Base-by-base conservation (phyloP, 2,888 invertebrate genomes). In the Serrognathus titanus region DNA sequence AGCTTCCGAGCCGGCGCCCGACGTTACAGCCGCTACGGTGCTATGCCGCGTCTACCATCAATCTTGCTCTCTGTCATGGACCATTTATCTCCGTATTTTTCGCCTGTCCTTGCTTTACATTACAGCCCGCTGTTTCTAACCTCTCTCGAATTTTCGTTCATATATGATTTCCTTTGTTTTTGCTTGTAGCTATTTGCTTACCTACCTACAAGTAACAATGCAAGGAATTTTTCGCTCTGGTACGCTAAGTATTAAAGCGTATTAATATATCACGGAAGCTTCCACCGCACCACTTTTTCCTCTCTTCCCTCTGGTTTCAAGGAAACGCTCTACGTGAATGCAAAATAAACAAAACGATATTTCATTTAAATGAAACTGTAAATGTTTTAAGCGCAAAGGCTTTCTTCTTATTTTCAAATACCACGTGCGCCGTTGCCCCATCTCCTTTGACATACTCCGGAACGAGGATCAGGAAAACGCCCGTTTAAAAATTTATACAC, bases 81-180 rank as follows among this genome's bases (percentile, higher is more conserved):
- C 74, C 75, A 76, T 76, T 76, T 75, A 75, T 75, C 75, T 75
- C 73, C 70, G 72, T 75, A 75, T 75, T 75, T 75, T 74, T 74
- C 72, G 70, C 71, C 69, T 72, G 70, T 70, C 67, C 67, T 62
- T 67, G 63, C 63, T 66, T 64, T 68, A 73, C 71, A 71, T 71
- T 71, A 67, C 67, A 71, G 58, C 38, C 51, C 47, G 54, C 47
- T 41, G 52, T 56, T 59, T 51, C 51, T 54, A 48, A 38, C 48
- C 57, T 45, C 51, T 36, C 50, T 43, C 48, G 53, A 49, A 58
- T 55, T 56, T 55, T 56, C 55, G 48, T 55, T 49, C 53, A 50
- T 57, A 53, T 57, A 53, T 59, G 59, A 51, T 54, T 53, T 49
- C 53, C 57, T 58, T 58, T 59, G 59, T 59, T 59, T 57, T 52